These are phyloP conservation scores for Erinaceus europaeus DNA, from an alignment of 2,113 vertebrate species.

Conservation along the genomic window DNA sequence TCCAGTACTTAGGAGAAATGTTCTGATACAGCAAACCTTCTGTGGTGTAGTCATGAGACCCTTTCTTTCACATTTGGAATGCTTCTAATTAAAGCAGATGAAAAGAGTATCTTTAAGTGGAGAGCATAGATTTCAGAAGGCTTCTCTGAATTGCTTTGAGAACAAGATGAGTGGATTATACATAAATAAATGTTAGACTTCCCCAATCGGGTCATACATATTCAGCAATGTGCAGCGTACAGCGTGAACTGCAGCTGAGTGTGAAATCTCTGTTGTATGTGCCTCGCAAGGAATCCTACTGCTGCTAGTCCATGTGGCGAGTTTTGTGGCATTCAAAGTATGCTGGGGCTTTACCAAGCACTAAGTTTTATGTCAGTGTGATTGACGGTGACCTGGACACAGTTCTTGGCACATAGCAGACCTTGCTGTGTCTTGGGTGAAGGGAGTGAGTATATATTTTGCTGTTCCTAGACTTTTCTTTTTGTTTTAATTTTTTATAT, in stretches of 20 bases:
- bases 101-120: neutral
- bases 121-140: conserved; percentile 28
- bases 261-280: too few species aligned
- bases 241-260: too few species aligned
- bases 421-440: neutral
- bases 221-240: neutral
- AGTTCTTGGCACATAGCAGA: neutral
- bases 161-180: neutral
- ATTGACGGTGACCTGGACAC: neutral
- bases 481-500: too few species aligned
- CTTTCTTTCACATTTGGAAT: conserved; percentile 52
- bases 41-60: neutral
- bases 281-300: conserved; percentile 24
- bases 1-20: conserved; percentile 42
- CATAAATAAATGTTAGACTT: conserved; percentile 18
- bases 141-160: conserved; percentile 32
- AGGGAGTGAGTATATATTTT: neutral
- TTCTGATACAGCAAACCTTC: conserved; percentile 42
- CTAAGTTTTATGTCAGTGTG: too few species aligned
- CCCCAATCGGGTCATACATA: neutral
- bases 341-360: neutral
- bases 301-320: neutral
- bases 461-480: too few species aligned
- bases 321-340: neutral
- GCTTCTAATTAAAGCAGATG: conserved; percentile 47